phyloP scores from a whole-genome alignment of 2,888 invertebrate species.

The Scrobipalpa costella region DNA sequence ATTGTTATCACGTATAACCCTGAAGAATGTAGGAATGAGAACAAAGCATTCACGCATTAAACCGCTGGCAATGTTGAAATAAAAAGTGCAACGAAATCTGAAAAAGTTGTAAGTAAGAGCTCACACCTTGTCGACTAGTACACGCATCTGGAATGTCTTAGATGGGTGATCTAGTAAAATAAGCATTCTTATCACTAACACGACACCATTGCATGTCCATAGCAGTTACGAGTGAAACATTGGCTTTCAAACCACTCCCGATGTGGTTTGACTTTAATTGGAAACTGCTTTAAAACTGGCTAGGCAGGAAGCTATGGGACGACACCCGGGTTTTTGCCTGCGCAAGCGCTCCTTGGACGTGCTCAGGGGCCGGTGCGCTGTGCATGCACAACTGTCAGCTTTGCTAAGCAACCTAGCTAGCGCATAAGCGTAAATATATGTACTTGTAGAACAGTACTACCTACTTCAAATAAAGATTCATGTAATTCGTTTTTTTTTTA shows the following conservation, averaged over 20 bases:
- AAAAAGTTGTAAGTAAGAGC: background rate
- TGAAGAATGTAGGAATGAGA: background rate
- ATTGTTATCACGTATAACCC: background rate
- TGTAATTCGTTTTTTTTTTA: background rate
- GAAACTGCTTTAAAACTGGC: slow-evolving; percentile 36
- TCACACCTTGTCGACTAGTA: background rate
- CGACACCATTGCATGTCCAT: slow-evolving; percentile 23
- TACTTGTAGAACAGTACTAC: too few relatives aligned
- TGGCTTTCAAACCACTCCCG: slow-evolving; percentile 43
- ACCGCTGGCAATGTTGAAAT: background rate
- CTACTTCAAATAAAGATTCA: background rate
- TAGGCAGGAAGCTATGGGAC: slow-evolving; percentile 51
- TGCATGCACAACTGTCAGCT: background rate
- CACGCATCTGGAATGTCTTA: slow-evolving; percentile 1
- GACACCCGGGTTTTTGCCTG: slow-evolving; percentile 43
- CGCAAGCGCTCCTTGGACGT: background rate
- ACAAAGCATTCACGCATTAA: background rate
- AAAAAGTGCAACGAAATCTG: background rate
- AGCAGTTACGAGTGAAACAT: slow-evolving; percentile 30
- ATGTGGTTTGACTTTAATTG: slow-evolving; percentile 30
- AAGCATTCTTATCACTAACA: slow-evolving; percentile 22
- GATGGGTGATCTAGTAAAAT: slow-evolving; percentile 4
- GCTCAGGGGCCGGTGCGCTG: too few relatives aligned
- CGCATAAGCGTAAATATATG: too few relatives aligned
- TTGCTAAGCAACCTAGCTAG: background rate